Percentiles rank a stretch among this genome's conserved stretches.
Evolutionary conservation across 2,888 invertebrate genomes (phyloP).

Genomic region (Phortica magna): DNA sequence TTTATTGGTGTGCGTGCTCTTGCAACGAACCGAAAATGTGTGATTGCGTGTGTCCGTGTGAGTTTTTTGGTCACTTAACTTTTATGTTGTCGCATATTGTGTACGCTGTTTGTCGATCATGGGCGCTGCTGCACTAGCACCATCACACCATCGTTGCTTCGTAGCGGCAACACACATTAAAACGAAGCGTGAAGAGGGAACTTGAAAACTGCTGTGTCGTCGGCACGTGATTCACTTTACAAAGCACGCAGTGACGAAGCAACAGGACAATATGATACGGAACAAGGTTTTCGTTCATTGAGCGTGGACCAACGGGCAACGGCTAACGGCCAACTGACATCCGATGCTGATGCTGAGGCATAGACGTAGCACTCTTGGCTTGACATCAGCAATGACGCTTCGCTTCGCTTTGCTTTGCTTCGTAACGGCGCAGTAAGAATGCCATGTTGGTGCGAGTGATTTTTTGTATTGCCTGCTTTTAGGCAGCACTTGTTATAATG

Average conservation of each 20-base stretch:
- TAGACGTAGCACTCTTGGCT: background rate
- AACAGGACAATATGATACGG: constrained; percentile 14
- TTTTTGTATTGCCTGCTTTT: constrained; percentile 5
- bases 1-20: background rate
- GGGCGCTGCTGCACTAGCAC: too few relatives aligned
- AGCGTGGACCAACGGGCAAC: constrained; percentile 42
- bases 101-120: background rate
- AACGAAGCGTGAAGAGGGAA: background rate
- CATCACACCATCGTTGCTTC: too few relatives aligned
- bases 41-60: background rate
- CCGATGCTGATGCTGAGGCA: background rate
- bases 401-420: too few relatives aligned
- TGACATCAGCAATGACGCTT: background rate
- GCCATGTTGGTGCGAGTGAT: background rate
- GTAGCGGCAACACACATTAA: too few relatives aligned
- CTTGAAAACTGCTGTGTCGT: constrained; percentile 63
- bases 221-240: constrained; percentile 73
- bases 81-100: constrained; percentile 60
- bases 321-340: constrained; percentile 53
- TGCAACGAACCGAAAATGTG: background rate
- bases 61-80: constrained; percentile 70
- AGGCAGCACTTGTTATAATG: background rate
- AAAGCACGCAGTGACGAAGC: constrained; percentile 30
- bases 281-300: background rate
- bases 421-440: background rate